Evolutionary conservation across 2,797 vertebrate species (phyloP).

Genomic region (Lerista edwardsae): DNA sequence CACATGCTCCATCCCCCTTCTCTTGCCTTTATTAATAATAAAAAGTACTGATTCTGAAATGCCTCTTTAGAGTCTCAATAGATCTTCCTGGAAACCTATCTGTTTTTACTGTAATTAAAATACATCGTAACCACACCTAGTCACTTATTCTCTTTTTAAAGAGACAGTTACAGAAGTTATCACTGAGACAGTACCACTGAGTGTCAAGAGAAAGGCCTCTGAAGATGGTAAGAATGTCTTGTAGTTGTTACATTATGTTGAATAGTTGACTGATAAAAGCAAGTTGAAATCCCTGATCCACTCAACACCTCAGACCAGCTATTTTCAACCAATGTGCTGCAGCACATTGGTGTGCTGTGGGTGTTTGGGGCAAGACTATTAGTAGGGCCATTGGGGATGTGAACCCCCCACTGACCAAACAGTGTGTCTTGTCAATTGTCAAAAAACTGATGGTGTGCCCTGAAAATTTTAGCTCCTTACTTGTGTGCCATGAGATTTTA

Average conservation of each 20-base stretch:
- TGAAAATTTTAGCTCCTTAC: too few relatives aligned
- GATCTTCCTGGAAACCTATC: not conserved
- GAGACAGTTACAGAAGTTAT: constrained; percentile 66
- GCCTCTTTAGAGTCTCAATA: not conserved
- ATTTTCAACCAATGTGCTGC: too few relatives aligned
- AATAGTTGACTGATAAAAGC: constrained; percentile 21
- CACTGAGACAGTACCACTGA: constrained; percentile 53
- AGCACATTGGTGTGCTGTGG: too few relatives aligned
- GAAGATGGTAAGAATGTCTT: constrained; percentile 63
- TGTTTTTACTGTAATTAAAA: constrained; percentile 21
- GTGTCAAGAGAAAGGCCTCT: constrained; percentile 69
- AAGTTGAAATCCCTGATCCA: constrained; percentile 2
- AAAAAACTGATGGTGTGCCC: too few relatives aligned
- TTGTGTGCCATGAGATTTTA: too few relatives aligned
- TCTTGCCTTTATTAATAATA: too few relatives aligned
- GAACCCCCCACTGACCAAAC: too few relatives aligned
- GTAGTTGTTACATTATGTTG: not conserved
- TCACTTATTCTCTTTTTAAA: constrained; percentile 56
- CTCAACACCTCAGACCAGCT: too few relatives aligned
- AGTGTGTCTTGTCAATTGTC: too few relatives aligned
- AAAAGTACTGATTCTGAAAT: not conserved
- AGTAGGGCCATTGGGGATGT: too few relatives aligned
- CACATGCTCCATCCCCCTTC: too few relatives aligned
- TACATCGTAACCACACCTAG: constrained; percentile 19
- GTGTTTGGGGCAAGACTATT: too few relatives aligned